Evolutionary conservation across 2,888 invertebrate genomes (phyloP), one percentile per base, ranked within the genome.

Genomic region (Fabriciana adippe): DNA sequence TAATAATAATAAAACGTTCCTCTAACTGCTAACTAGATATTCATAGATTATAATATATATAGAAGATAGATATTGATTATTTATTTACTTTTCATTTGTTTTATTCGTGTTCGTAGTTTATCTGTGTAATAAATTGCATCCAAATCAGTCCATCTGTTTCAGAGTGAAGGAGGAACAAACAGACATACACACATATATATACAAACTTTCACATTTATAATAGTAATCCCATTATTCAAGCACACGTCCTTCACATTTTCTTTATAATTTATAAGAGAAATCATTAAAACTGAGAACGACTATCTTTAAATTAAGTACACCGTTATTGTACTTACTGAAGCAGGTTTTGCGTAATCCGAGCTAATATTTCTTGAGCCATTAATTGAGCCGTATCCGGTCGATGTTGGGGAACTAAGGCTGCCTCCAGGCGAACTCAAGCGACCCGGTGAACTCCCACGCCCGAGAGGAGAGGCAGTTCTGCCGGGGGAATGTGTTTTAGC

Each of bases 341-440:
- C 91, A 57, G 94, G 93, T 75, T 94, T 93, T 73, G 92, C 89
- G 74, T 93, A 93, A 81, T 92, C 90, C 63, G 87, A 80, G 50
- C 84, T 82, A 67, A 89, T 87, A 79, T 93, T 90, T 81, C 93
- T 94, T 60, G 93, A 94, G 75, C 95, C 95, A 81, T 96, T 96
- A 72, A 97, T 93, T 57, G 96, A 96, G n/a, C 97, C 97, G 80
- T 97, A 97, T 41, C 96, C 96, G 2, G 95, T 94, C 6, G 94
- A 93, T 0, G 92, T 89, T 0, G 92, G 92, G 0, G 88, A 93
- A 79, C 87, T 90, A 64, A 93, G 90, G 55, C 94, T 88, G 72
- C 89, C 89, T 8, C 89, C 89, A 5, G 91, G 89, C 1, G 89
- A 89, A 73, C 90, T 92, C 55, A 93, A 84, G 0, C 94, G 79